phyloP scores from a whole-genome alignment of 2,888 invertebrate genomes.

The Tetropium fuscum region DNA sequence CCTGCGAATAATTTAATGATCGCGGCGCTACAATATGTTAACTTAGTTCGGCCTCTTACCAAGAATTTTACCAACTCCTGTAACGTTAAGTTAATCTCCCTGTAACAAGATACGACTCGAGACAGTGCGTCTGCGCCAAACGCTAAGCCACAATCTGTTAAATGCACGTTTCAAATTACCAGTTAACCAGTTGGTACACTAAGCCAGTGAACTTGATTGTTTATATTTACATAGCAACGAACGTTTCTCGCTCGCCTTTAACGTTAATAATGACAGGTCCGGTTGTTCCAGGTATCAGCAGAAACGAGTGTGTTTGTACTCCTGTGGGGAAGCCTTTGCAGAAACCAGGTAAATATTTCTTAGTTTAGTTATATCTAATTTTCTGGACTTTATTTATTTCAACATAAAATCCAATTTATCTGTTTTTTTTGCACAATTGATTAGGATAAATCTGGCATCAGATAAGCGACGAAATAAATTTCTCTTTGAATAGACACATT shows the following conservation, averaged over 20 bases:
- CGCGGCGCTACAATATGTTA: too few relatives aligned
- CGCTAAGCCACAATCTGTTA: slow-evolving; percentile 15
- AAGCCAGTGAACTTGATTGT: slow-evolving; percentile 25
- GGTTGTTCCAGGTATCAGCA: slow-evolving; percentile 53
- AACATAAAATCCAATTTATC: not conserved
- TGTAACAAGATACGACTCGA: slow-evolving; percentile 13
- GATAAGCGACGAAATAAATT: too few relatives aligned
- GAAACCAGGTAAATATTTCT: slow-evolving; percentile 46
- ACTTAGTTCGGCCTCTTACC: too few relatives aligned
- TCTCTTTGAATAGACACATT: too few relatives aligned
- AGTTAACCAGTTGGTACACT: slow-evolving; percentile 8
- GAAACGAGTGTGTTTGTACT: slow-evolving; percentile 50
- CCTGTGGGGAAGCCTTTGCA: slow-evolving; percentile 35
- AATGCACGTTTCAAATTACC: slow-evolving; percentile 21
- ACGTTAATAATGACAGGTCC: slow-evolving; percentile 49
- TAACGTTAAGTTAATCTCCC: slow-evolving; percentile 8
- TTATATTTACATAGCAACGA: slow-evolving; percentile 17
- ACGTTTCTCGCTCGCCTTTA: not conserved
- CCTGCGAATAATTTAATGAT: too few relatives aligned
- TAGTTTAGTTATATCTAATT: not conserved
- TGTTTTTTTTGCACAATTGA: too few relatives aligned
- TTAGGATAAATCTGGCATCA: too few relatives aligned
- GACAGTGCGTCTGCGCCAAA: slow-evolving; percentile 11
- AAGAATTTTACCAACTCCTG: too few relatives aligned
- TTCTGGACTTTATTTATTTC: not conserved